A percentile compares a stretch with the other conserved stretches of the same genome.
These are phyloP conservation scores for Lipophrys pholis DNA, from an alignment of 2,113 vertebrate species.

Conservation along the genomic window DNA sequence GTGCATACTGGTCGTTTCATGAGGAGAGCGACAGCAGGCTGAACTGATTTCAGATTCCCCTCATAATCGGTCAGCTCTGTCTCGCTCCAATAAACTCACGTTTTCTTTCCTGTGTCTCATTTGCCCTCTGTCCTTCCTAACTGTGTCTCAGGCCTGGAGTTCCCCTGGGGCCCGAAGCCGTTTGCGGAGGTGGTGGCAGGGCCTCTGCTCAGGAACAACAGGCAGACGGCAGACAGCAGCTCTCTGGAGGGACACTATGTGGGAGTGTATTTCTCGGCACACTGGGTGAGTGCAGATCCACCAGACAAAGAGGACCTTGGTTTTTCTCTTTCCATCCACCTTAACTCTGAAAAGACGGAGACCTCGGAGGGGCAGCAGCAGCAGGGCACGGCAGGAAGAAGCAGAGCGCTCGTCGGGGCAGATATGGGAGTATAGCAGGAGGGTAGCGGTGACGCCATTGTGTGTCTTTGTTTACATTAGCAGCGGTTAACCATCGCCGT, in stretches of 20 bases:
- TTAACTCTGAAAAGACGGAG: constrained; percentile 26
- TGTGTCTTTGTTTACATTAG: constrained; percentile 52
- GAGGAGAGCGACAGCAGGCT: too few species aligned
- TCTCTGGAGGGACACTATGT: constrained; percentile 93
- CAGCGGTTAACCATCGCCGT: constrained; percentile 16
- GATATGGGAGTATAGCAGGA: constrained; percentile 28
- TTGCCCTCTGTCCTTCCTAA: not conserved
- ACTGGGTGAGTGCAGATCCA: constrained; percentile 91
- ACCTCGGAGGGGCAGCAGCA: constrained; percentile 11
- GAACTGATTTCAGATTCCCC: too few species aligned
- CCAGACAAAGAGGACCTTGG: constrained; percentile 23
- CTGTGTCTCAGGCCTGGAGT: constrained; percentile 90
- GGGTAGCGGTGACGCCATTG: constrained; percentile 46
- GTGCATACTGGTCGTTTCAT: too few species aligned
- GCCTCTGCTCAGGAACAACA: constrained; percentile 91
- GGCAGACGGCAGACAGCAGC: constrained; percentile 91
- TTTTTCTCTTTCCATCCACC: constrained; percentile 9
- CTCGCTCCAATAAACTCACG: not conserved
- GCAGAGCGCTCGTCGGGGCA: too few species aligned
- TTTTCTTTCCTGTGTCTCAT: constrained; percentile 18
- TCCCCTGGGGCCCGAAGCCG: constrained; percentile 98
- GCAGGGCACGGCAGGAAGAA: constrained; percentile 47
- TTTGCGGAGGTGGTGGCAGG: constrained; percentile 97
- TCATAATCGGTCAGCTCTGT: too few species aligned
- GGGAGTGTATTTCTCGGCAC: constrained; percentile 97